Evolutionary conservation across 2,888 invertebrate genomes (phyloP), one percentile per base, ranked within the genome.

Genomic region (Neocrepidodera transversa): DNA sequence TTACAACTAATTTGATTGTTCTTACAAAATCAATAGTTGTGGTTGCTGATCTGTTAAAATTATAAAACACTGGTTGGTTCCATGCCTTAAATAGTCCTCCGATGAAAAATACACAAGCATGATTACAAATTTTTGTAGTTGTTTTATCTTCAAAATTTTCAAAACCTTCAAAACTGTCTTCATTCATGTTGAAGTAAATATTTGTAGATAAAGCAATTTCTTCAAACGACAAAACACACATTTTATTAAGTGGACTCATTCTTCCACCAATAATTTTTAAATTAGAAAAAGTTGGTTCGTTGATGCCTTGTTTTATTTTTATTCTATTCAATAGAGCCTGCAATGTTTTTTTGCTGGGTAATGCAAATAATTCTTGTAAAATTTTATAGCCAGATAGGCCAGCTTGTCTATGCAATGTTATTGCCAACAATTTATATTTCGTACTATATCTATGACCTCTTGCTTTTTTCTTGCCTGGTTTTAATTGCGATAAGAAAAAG

Each of bases 221-320:
- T 18, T 67, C 63, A 47, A 63, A 67, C 6, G 64, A n/a, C 11
- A 67, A 38, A 1, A 60, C 20, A 35, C 64, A 65, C 16, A 54
- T 57, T 55, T 45, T 63, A 14, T 64, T 58, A 4, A 57, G 16
- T 5, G 38, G 28, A 18, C 26, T 43, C 26, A 43, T 43, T 18
- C 16, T 43, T 18, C 18, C 14, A 14, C 43, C 26, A 14, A 38
- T 16, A 10, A n/a, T n/a, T 20, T 18, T 18, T 7, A 43, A n/a
- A 18, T 23, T 23, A 14, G 18, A 14, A 18, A 43, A 43, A 6
- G 18, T 43, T n/a, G 20, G 10, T 18, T 43, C 20, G 5, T 43
- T 18, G 11, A 43, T 18, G 10, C 43, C 43, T 43, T 17, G 20
- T 10, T 23, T 43, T 18, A 43, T 18, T 43, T 18, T 18, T 8